phyloP scores from a whole-genome alignment of 2,888 invertebrate genomes.

The Anagyrus pseudococci region DNA sequence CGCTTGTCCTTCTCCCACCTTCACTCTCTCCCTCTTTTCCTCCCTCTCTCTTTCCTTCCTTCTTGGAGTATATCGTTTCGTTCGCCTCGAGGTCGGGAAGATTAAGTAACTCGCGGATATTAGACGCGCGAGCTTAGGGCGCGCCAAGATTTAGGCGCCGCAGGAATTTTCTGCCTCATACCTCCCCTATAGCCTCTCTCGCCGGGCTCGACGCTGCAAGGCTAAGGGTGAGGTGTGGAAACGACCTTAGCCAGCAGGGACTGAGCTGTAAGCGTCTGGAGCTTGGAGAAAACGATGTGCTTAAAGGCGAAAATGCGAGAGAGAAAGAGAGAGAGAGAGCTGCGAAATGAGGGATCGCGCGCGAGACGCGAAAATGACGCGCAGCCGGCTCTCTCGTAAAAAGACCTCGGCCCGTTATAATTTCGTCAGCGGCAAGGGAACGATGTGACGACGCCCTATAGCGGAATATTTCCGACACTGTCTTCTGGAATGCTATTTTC shows the following conservation, averaged over 20 bases:
- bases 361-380: slow-evolving; percentile 3
- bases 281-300: slow-evolving; percentile 11
- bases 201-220: background rate
- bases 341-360: slow-evolving; percentile 23
- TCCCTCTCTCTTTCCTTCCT: too few relatives aligned
- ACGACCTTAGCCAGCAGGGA: too few relatives aligned
- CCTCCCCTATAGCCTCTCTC: too few relatives aligned
- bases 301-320: slow-evolving; percentile 14
- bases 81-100: slow-evolving; percentile 6
- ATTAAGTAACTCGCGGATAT: slow-evolving; percentile 34
- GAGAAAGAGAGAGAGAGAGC: background rate
- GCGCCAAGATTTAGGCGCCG: slow-evolving; percentile 27
- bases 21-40: background rate
- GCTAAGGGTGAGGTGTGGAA: too few relatives aligned
- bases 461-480: too few relatives aligned
- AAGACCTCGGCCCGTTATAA: too few relatives aligned
- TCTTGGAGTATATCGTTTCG: too few relatives aligned
- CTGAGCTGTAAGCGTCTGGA: too few relatives aligned
- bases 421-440: too few relatives aligned
- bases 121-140: slow-evolving; percentile 7
- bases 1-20: background rate
- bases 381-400: too few relatives aligned
- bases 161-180: slow-evolving; percentile 21
- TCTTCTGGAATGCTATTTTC: too few relatives aligned
- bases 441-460: too few relatives aligned